phyloP scores from a whole-genome alignment of 2,113 vertebrate genomes.

The Parus major region DNA sequence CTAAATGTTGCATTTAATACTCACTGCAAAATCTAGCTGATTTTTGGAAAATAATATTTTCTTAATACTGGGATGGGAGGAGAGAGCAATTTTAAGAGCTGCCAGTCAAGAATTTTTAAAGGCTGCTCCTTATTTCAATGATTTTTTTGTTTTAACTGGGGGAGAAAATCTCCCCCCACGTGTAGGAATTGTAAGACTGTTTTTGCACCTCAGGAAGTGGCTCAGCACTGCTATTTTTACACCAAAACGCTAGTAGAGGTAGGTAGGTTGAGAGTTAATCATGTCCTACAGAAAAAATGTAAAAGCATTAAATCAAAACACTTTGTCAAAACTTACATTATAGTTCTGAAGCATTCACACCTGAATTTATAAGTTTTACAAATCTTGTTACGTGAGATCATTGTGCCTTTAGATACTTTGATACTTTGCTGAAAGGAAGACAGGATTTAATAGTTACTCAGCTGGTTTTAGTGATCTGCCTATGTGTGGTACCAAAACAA shows the following conservation, averaged over 20 bases:
- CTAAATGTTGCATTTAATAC: neutral
- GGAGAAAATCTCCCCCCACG: accelerated
- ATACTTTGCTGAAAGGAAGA: neutral
- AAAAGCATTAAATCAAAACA: neutral
- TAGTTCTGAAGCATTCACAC: neutral
- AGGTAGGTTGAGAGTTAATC: neutral
- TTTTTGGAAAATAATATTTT: neutral
- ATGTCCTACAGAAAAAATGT: neutral
- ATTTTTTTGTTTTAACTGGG: neutral
- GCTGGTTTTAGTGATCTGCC: neutral
- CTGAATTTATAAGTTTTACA: neutral
- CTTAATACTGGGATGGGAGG: neutral
- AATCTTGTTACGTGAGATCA: neutral
- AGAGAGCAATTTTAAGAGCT: neutral
- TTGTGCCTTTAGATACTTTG: neutral
- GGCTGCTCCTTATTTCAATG: neutral
- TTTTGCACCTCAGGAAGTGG: neutral
- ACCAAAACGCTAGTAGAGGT: neutral
- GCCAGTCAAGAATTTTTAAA: neutral
- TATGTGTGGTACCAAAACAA: neutral
- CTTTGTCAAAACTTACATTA: neutral
- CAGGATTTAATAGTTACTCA: neutral
- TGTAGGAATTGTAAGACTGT: neutral
- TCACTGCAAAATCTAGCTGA: neutral
- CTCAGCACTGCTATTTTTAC: neutral